phyloP scores from a whole-genome alignment of 2,888 invertebrate genomes.

The Germaria angustata region DNA sequence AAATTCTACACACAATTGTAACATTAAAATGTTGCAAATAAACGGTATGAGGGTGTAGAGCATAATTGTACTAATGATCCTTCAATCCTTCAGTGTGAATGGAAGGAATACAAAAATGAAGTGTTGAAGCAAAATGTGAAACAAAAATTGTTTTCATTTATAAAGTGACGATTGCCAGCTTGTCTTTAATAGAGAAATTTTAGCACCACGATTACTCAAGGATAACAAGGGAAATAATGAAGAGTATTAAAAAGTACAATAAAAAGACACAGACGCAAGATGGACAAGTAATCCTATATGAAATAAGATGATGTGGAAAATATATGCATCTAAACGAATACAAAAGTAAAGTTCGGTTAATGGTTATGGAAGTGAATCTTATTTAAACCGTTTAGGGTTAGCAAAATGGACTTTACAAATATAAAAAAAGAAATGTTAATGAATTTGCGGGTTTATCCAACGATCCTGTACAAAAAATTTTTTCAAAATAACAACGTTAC shows the following conservation, averaged over 20 bases:
- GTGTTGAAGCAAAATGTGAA: constrained; percentile 2
- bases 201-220: constrained; percentile 9
- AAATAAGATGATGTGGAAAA: not conserved
- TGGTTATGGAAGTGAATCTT: too few species aligned
- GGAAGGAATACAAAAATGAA: not conserved
- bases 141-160: constrained; percentile 43
- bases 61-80: constrained; percentile 50
- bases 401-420: too few species aligned
- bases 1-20: not conserved
- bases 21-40: constrained; percentile 1
- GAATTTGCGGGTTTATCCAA: too few species aligned
- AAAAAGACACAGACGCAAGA: not conserved
- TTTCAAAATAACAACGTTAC: too few species aligned
- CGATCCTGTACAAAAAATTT: too few species aligned
- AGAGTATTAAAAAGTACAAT: constrained; percentile 18
- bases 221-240: constrained; percentile 46
- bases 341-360: not conserved
- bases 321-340: not conserved
- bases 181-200: constrained; percentile 21
- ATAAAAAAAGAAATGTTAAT: too few species aligned
- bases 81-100: not conserved
- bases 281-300: too few species aligned
- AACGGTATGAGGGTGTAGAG: constrained; percentile 5
- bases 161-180: constrained; percentile 5
- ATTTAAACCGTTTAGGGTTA: too few species aligned